Percentiles rank a stretch among this genome's conserved stretches.
phyloP scores from a whole-genome alignment of 2,888 invertebrate genomes.

The Hypselothyrea guttata region DNA sequence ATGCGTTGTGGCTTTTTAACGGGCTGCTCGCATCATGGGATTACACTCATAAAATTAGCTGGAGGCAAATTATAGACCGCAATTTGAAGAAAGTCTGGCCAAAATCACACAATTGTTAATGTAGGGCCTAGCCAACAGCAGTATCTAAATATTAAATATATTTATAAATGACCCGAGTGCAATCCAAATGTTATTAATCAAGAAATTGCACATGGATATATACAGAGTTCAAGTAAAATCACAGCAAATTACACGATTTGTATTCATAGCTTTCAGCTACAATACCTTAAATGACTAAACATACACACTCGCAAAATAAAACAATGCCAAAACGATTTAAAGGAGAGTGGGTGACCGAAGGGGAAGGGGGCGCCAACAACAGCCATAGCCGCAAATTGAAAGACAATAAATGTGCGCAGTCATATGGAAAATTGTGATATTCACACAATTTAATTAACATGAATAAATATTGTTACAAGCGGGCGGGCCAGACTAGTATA shows the following conservation, averaged over 20 bases:
- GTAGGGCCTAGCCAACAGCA: too few relatives aligned
- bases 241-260: too few relatives aligned
- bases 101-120: slow-evolving; percentile 10
- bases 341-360: background rate
- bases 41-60: slow-evolving; percentile 50
- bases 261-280: too few relatives aligned
- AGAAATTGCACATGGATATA: too few relatives aligned
- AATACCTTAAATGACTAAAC: too few relatives aligned
- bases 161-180: too few relatives aligned
- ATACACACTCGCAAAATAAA: too few relatives aligned
- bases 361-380: slow-evolving; percentile 17
- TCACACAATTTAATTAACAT: slow-evolving; percentile 82
- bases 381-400: slow-evolving; percentile 75
- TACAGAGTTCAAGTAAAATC: too few relatives aligned
- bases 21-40: slow-evolving; percentile 28
- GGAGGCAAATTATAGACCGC: slow-evolving; percentile 50
- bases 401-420: slow-evolving; percentile 80
- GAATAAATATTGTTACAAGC: slow-evolving; percentile 81
- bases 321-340: too few relatives aligned
- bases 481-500: slow-evolving; percentile 44
- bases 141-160: too few relatives aligned
- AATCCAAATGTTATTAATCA: too few relatives aligned
- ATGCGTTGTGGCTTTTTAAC: slow-evolving; percentile 61
- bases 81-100: slow-evolving; percentile 43
- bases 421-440: slow-evolving; percentile 81